Evolutionary conservation across 2,797 vertebrate species (phyloP).

Genomic region (Sebastes oblongus): DNA sequence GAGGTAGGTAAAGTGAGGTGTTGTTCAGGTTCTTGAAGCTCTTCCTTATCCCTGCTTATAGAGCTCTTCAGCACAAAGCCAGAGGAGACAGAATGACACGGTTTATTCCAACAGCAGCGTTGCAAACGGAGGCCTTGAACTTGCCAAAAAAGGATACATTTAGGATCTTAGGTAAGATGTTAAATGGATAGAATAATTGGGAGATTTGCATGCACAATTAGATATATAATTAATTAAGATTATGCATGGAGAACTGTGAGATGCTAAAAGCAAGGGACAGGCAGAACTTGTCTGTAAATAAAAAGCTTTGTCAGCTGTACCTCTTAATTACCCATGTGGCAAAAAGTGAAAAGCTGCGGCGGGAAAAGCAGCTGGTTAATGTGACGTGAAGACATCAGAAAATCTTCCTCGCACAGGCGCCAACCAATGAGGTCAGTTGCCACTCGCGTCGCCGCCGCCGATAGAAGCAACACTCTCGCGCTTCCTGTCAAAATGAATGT

Average conservation of each 20-base stretch:
- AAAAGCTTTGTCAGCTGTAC: constrained; percentile 27
- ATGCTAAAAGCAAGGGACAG: constrained; percentile 4
- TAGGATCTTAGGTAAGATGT: constrained; percentile 45
- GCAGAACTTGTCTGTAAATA: constrained; percentile 16
- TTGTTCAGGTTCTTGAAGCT: constrained; percentile 15
- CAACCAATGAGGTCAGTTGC: constrained; percentile 30
- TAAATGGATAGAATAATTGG: constrained; percentile 47
- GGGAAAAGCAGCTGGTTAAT: constrained; percentile 17
- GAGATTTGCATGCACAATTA: constrained; percentile 26
- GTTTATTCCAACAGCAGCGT: not conserved
- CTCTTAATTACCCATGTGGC: constrained; percentile 39
- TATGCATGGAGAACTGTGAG: not conserved
- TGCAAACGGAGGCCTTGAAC: constrained; percentile 16
- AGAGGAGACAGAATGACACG: not conserved
- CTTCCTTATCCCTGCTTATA: not conserved
- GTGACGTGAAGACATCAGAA: not conserved
- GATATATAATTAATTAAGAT: no score
- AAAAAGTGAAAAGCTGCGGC: not conserved
- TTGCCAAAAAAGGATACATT: constrained; percentile 36
- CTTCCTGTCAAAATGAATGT: constrained; percentile 44
- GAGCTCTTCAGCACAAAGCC: not conserved
- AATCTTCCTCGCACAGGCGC: constrained; percentile 2
- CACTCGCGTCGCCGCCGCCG: not conserved
- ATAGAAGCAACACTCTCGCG: not conserved
- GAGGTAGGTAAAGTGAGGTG: constrained; percentile 8